Evolutionary conservation across 2,797 vertebrate genomes (phyloP).

Genomic region (Peromyscus nudipes): DNA sequence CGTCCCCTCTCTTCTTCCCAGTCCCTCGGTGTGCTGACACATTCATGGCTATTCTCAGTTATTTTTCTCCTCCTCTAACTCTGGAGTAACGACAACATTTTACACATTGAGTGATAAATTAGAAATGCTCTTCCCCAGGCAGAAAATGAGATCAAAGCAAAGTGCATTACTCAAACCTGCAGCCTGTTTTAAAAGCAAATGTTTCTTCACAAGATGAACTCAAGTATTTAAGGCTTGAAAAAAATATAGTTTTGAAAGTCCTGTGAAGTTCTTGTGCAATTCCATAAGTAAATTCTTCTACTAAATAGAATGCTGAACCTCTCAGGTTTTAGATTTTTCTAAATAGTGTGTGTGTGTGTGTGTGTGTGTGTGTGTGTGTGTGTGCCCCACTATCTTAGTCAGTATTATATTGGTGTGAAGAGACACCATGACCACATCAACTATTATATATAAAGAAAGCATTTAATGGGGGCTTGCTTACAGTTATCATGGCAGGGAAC

Average conservation of each 20-base stretch:
- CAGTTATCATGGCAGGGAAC: background rate
- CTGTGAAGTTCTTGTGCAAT: slow-evolving; percentile 29
- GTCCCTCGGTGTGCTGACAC: slow-evolving; percentile 31
- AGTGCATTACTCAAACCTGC: slow-evolving; percentile 17
- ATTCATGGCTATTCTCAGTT: background rate
- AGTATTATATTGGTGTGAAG: background rate
- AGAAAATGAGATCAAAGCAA: slow-evolving; percentile 48
- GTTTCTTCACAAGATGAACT: slow-evolving; percentile 40
- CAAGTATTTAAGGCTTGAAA: slow-evolving; percentile 65
- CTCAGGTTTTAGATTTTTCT: background rate
- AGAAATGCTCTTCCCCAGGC: slow-evolving; percentile 40
- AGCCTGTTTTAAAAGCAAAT: slow-evolving; percentile 36
- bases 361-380: background rate
- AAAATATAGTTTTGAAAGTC: background rate
- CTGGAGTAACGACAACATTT: slow-evolving; percentile 63
- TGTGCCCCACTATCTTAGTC: background rate
- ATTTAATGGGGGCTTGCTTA: background rate
- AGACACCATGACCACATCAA: background rate
- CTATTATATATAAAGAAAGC: background rate
- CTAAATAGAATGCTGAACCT: slow-evolving; percentile 20
- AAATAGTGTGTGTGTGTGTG: background rate
- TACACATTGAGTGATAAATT: slow-evolving; percentile 60
- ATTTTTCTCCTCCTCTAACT: slow-evolving; percentile 52
- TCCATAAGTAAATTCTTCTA: slow-evolving; percentile 50
- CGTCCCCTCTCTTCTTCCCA: background rate